Evolutionary conservation across 2,888 invertebrate genomes (phyloP).

Genomic region (Callyntrura sp.): DNA sequence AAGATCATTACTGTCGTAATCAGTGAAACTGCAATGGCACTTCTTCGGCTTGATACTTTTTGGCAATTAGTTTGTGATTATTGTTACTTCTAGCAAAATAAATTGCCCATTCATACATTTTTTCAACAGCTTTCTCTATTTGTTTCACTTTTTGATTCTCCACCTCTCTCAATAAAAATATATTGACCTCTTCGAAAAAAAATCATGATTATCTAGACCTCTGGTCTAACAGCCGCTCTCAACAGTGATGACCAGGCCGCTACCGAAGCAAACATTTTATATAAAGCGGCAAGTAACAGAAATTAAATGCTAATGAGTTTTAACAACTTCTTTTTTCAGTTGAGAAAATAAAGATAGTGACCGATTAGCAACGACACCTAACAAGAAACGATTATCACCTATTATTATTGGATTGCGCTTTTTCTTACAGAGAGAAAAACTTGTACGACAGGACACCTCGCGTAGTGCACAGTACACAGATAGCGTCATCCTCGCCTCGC

Average conservation of each 20-base stretch:
- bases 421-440: slow-evolving; percentile 47
- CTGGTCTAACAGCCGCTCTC: too few species aligned
- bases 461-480: not conserved
- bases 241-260: too few species aligned
- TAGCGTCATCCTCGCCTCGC: not conserved
- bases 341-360: slow-evolving; percentile 64
- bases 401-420: slow-evolving; percentile 35
- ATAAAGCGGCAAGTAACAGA: slow-evolving; percentile 45
- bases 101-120: slow-evolving; percentile 48
- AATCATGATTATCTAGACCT: slow-evolving; percentile 2
- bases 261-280: not conserved
- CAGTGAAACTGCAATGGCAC: slow-evolving; percentile 17
- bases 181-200: not conserved
- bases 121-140: slow-evolving; percentile 59
- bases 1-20: not conserved
- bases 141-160: slow-evolving; percentile 43
- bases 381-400: slow-evolving; percentile 65
- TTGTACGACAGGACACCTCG: slow-evolving; percentile 50
- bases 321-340: slow-evolving; percentile 71
- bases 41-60: not conserved
- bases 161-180: slow-evolving; percentile 35
- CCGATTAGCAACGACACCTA: slow-evolving; percentile 71
- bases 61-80: not conserved
- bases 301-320: slow-evolving; percentile 75
- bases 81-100: slow-evolving; percentile 36